Percentiles rank a stretch among this genome's conserved stretches.
These are phyloP conservation scores for Sinocyclocheilus anshuiensis DNA, from an alignment of 2,113 vertebrate species.

Conservation along the genomic window DNA sequence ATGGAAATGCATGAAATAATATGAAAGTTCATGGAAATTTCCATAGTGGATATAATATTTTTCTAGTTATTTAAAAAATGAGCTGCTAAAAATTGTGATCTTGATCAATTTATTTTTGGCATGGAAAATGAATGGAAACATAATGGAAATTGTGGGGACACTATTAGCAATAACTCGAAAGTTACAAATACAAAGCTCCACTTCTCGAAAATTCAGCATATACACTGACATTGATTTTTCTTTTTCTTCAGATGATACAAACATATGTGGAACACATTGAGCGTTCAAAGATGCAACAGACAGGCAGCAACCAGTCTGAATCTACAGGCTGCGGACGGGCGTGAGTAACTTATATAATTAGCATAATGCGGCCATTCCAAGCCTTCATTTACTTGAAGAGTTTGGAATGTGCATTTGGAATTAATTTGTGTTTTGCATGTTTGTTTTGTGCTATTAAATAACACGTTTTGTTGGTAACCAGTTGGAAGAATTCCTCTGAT, in stretches of 20 bases:
- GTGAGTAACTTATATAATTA: slow-evolving; percentile 74
- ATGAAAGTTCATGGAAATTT: too few species aligned
- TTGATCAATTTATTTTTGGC: neutral
- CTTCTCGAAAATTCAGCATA: neutral
- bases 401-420: neutral
- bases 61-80: neutral
- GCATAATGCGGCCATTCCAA: neutral
- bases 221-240: neutral
- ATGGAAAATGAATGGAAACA: neutral
- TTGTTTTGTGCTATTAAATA: neutral
- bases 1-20: too few species aligned
- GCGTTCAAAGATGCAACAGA: slow-evolving; percentile 92
- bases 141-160: neutral
- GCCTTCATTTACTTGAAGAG: neutral
- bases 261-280: slow-evolving; percentile 97
- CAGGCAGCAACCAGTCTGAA: slow-evolving; percentile 86
- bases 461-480: neutral
- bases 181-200: neutral
- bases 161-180: neutral
- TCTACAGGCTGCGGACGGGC: slow-evolving; percentile 84
- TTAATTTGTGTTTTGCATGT: neutral
- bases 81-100: neutral
- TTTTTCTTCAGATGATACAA: slow-evolving; percentile 90
- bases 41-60: too few species aligned
- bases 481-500: too few species aligned